Evolutionary conservation across 2,113 vertebrate genomes (phyloP).

Genomic region (Cyphomyrus plagiostoma): DNA sequence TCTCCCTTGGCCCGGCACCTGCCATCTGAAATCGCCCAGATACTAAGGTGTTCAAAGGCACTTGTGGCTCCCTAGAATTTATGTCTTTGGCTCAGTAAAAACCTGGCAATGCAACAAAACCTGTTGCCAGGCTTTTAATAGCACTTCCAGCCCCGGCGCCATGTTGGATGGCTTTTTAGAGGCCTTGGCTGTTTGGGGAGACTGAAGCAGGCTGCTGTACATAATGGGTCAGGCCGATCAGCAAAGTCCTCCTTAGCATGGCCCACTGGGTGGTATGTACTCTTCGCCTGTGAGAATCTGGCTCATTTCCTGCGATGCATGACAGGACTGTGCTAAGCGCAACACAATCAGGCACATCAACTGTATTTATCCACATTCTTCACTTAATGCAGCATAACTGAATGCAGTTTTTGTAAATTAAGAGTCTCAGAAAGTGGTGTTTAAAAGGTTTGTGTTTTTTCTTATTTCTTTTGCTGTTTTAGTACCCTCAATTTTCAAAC

Average conservation of each 20-base stretch:
- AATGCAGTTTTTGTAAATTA: background rate
- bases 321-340: background rate
- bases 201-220: background rate
- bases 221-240: background rate
- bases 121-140: conserved; percentile 32
- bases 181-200: conserved; percentile 19
- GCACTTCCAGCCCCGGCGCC: conserved; percentile 18
- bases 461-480: background rate
- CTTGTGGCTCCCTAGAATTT: conserved; percentile 22
- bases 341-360: background rate
- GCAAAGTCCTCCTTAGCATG: background rate
- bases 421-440: background rate
- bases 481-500: no score
- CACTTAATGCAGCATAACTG: background rate
- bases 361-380: background rate
- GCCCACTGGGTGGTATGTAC: background rate
- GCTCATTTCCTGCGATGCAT: background rate
- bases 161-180: conserved; percentile 11
- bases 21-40: conserved; percentile 16
- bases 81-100: conserved; percentile 22
- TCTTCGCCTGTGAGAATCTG: background rate
- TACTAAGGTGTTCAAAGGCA: conserved; percentile 27
- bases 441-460: background rate
- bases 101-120: conserved; percentile 25
- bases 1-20: conserved; percentile 9